A percentile compares a stretch with the other conserved stretches of the same genome.
These are phyloP conservation scores for Hedya salicella DNA, from an alignment of 2,888 invertebrate genomes.

Conservation along the genomic window DNA sequence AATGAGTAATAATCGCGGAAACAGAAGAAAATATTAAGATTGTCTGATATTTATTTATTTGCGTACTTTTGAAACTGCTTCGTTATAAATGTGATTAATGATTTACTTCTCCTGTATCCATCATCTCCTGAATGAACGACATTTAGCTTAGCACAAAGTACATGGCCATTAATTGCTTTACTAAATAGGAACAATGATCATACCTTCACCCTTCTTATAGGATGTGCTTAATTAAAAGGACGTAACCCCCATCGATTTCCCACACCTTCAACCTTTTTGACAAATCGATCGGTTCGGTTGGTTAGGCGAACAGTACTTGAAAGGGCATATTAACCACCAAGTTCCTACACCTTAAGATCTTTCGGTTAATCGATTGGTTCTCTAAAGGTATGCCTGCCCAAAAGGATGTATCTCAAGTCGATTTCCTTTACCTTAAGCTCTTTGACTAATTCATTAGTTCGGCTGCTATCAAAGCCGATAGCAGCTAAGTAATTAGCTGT, in stretches of 20 bases:
- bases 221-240: not conserved
- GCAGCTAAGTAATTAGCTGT: constrained; percentile 30
- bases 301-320: too few relatives aligned
- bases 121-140: not conserved
- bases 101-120: not conserved
- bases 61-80: too few relatives aligned
- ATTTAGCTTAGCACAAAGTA: not conserved
- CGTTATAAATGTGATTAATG: not conserved
- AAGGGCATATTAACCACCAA: too few relatives aligned
- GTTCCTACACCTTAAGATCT: too few relatives aligned
- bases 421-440: not conserved
- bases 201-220: not conserved
- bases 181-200: not conserved
- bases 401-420: not conserved
- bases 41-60: too few relatives aligned
- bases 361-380: too few relatives aligned
- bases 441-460: not conserved
- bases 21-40: too few relatives aligned
- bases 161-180: not conserved
- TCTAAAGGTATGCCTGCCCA: not conserved
- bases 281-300: not conserved
- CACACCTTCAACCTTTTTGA: not conserved
- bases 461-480: not conserved
- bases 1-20: too few relatives aligned
- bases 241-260: not conserved